phyloP scores from a whole-genome alignment of 2,797 vertebrate species.

The Manis crassicaudata region DNA sequence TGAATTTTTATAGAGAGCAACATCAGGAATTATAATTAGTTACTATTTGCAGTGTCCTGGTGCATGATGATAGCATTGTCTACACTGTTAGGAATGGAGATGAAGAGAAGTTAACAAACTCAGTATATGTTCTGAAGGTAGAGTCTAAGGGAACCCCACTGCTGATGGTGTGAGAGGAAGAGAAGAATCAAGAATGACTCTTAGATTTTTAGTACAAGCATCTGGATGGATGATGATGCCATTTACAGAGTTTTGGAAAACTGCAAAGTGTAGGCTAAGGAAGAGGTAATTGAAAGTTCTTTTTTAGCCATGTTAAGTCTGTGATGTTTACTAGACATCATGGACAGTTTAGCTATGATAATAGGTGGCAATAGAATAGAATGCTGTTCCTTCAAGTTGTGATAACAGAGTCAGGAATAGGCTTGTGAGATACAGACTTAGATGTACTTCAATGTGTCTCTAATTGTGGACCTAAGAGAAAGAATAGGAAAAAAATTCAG shows the following conservation, averaged over 20 bases:
- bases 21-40: neutral
- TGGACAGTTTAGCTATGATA: neutral
- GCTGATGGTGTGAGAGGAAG: neutral
- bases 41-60: neutral
- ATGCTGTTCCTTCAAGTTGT: neutral
- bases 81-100: neutral
- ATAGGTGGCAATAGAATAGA: neutral
- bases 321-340: neutral
- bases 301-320: neutral
- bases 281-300: neutral
- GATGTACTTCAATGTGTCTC: neutral
- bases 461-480: neutral
- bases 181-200: neutral
- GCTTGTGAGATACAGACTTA: neutral
- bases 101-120: neutral
- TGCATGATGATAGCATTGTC: neutral
- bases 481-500: neutral
- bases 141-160: neutral
- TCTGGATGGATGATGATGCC: neutral
- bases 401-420: neutral
- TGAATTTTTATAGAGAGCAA: neutral
- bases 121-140: neutral
- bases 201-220: neutral
- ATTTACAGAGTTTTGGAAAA: neutral
- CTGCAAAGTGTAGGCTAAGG: neutral